Evolutionary conservation across 2,888 invertebrate species (phyloP).

Genomic region (Mesoligia furuncula): DNA sequence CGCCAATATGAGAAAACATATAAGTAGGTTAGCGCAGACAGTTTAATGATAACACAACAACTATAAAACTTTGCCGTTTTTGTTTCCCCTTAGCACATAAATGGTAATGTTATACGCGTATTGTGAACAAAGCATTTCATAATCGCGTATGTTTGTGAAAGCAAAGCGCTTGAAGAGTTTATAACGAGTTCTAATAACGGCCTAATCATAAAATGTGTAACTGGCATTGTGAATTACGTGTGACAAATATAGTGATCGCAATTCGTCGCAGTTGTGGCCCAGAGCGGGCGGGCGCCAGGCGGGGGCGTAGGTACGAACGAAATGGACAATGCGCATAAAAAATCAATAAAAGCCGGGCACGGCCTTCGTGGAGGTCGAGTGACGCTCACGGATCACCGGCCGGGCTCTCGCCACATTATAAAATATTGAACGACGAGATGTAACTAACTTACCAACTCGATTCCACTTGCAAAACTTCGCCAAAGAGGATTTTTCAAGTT

Average conservation of each 20-base stretch:
- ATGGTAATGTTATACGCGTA: slow-evolving; percentile 41
- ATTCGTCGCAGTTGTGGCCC: slow-evolving; percentile 61
- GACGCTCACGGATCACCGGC: slow-evolving; percentile 75
- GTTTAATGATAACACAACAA: slow-evolving; percentile 58
- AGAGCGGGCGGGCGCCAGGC: slow-evolving; percentile 63
- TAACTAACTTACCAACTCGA: slow-evolving; percentile 64
- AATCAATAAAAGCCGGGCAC: slow-evolving; percentile 88
- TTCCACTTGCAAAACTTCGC: slow-evolving; percentile 59
- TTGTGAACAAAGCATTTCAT: slow-evolving; percentile 51
- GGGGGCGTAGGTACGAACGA: slow-evolving; percentile 76
- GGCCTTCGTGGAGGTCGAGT: slow-evolving; percentile 88
- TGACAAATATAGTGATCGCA: slow-evolving; percentile 61
- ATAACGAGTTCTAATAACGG: slow-evolving; percentile 25
- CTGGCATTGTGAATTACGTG: slow-evolving; percentile 37
- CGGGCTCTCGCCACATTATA: slow-evolving; percentile 68
- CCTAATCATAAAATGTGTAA: slow-evolving; percentile 43
- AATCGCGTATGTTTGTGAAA: slow-evolving; percentile 35
- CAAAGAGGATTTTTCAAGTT: slow-evolving; percentile 60
- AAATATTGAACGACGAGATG: slow-evolving; percentile 65
- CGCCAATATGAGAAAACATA: slow-evolving; percentile 56
- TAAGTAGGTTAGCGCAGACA: slow-evolving; percentile 58
- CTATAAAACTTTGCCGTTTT: slow-evolving; percentile 56
- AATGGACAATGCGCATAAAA: slow-evolving; percentile 90
- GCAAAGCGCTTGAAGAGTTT: slow-evolving; percentile 25
- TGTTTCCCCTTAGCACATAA: slow-evolving; percentile 46